Percentiles rank a stretch among this genome's conserved stretches.
Conservation (phyloP, 2,113 vertebrate species). For the Ibidorhyncha struthersii region DNA sequence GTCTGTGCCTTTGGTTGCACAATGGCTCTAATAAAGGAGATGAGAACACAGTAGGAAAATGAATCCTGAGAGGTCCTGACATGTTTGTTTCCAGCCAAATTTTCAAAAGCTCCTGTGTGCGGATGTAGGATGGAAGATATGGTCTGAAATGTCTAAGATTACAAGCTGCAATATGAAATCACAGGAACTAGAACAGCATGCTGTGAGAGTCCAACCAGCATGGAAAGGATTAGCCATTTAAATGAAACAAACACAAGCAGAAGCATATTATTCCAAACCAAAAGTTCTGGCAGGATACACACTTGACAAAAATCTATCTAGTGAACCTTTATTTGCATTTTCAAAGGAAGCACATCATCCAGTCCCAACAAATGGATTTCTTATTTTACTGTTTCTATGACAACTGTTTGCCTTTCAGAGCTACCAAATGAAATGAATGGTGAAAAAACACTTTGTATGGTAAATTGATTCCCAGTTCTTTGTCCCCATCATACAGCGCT, state of each 20-base stretch:
- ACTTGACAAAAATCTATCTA: background rate
- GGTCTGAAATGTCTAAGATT: background rate
- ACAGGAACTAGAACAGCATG: background rate
- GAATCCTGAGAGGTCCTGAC: background rate
- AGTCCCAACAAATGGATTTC: conserved; percentile 32
- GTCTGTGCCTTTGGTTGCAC: background rate
- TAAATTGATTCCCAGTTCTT: conserved; percentile 42
- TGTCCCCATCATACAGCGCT: background rate
- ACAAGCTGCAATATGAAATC: background rate
- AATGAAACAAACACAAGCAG: background rate
- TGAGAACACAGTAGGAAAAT: background rate
- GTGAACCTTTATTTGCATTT: conserved; percentile 38
- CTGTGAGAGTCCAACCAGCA: background rate
- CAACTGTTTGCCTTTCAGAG: conserved; percentile 66
- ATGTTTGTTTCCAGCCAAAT: background rate
- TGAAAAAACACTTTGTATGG: conserved; percentile 45
- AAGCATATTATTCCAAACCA: background rate
- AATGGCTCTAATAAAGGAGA: background rate
- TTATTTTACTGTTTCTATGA: conserved; percentile 78
- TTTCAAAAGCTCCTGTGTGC: background rate
- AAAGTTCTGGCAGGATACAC: conserved; percentile 2
- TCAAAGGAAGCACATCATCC: conserved; percentile 2
- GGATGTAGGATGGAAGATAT: background rate
- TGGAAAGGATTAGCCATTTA: background rate
- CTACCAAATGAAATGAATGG: conserved; percentile 48